These are phyloP conservation scores for Eupsilia transversa DNA, from an alignment of 2,888 invertebrate species.

Conservation along the genomic window DNA sequence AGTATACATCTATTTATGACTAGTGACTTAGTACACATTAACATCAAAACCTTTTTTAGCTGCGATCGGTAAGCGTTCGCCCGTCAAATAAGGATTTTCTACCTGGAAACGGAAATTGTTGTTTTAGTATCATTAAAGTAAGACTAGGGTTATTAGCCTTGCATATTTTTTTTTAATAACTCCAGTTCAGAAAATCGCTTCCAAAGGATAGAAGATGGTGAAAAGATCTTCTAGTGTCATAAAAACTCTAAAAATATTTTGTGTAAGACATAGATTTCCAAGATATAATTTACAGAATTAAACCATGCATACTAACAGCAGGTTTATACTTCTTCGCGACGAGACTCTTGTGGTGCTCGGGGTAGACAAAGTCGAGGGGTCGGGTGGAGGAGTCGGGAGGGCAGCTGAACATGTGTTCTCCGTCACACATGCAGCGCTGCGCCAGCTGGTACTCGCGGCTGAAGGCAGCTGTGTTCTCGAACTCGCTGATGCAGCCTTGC, in stretches of 20 bases:
- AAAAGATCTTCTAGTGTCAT: conserved; percentile 31
- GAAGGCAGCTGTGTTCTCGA: conserved; percentile 98
- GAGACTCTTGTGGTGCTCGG: conserved; percentile 92
- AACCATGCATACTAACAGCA: conserved; percentile 78
- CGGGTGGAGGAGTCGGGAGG: conserved; percentile 89
- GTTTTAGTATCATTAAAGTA: conserved; percentile 42
- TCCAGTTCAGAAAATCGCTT: conserved; percentile 35
- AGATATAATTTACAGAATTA: conserved; percentile 42
- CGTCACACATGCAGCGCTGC: conserved; percentile 99
- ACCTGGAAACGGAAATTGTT: conserved; percentile 87
- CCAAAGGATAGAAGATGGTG: conserved; percentile 37
- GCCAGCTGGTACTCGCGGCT: conserved; percentile 97
- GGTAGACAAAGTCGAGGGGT: conserved; percentile 92
- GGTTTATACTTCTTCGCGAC: conserved; percentile 94
- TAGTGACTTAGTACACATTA: conserved; percentile 77
- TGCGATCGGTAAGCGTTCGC: conserved; percentile 96
- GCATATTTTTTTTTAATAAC: conserved; percentile 9
- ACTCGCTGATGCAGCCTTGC: conserved; percentile 97
- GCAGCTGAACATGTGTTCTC: conserved; percentile 99
- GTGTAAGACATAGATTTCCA: conserved; percentile 31
- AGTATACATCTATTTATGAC: conserved; percentile 65
- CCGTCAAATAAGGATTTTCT: conserved; percentile 95
- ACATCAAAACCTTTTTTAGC: conserved; percentile 97
- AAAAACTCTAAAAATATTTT: conserved; percentile 54
- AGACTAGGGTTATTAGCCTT: conserved; percentile 17